These are phyloP conservation scores for Elgaria multicarinata DNA, from an alignment of 2,113 vertebrate species.

Conservation along the genomic window DNA sequence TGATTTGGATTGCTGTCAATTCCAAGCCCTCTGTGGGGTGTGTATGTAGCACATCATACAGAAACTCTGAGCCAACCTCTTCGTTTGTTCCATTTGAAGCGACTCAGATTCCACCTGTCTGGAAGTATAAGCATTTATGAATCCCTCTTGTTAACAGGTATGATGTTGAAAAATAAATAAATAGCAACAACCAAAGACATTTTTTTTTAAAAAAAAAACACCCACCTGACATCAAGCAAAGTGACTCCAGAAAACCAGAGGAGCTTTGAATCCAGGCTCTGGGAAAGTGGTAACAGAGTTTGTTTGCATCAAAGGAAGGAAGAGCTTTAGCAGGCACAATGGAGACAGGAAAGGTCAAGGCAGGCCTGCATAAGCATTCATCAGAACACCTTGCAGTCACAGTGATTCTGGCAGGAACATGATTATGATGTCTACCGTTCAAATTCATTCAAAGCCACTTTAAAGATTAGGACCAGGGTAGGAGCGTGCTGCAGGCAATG, in stretches of 20 bases:
- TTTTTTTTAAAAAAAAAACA: too few relatives aligned
- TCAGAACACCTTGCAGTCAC: not conserved
- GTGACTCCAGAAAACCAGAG: not conserved
- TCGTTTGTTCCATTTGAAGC: constrained; percentile 23
- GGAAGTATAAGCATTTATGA: constrained; percentile 14
- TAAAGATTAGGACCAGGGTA: not conserved
- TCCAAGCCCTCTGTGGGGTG: constrained; percentile 26
- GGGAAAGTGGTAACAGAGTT: constrained; percentile 17
- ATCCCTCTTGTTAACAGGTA: constrained; percentile 18
- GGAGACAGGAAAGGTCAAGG: constrained; percentile 30
- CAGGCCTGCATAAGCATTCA: not conserved
- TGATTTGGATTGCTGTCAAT: constrained; percentile 44
- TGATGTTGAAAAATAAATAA: not conserved
- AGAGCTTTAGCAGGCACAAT: not conserved
- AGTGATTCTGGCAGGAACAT: constrained; percentile 24
- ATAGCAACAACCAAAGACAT: not conserved
- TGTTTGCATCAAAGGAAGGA: not conserved
- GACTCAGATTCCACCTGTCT: constrained; percentile 25
- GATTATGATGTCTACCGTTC: not conserved
- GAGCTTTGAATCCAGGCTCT: not conserved
- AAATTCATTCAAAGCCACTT: not conserved
- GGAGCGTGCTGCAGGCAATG: constrained; percentile 20
- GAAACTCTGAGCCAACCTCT: not conserved
- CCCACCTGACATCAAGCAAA: not conserved
- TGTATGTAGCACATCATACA: not conserved